Conservation (phyloP, 2,888 invertebrate genomes). For the Homarus gammarus region DNA sequence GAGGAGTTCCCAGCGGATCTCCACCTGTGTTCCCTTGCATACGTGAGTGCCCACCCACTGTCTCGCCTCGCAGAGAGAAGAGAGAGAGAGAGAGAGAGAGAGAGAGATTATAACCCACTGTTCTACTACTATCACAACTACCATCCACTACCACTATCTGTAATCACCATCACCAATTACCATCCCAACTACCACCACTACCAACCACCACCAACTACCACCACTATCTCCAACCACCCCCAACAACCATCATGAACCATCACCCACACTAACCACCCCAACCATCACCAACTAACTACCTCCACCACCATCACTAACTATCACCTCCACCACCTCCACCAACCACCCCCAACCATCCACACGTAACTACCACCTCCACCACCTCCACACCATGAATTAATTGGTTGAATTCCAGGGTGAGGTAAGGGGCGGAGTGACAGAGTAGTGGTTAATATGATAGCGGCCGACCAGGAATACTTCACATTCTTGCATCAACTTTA, state of each 20-base stretch:
- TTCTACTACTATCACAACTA: not conserved
- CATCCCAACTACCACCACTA: not conserved
- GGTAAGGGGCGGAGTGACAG: not conserved
- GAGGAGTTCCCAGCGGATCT: too few relatives aligned
- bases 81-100: too few relatives aligned
- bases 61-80: too few relatives aligned
- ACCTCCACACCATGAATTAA: slow-evolving; percentile 38
- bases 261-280: too few relatives aligned
- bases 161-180: not conserved
- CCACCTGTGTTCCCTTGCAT: too few relatives aligned
- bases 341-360: not conserved
- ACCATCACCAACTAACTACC: not conserved
- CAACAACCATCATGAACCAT: too few relatives aligned
- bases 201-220: too few relatives aligned
- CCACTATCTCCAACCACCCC: too few relatives aligned
- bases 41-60: too few relatives aligned
- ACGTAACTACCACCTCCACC: not conserved
- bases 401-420: slow-evolving; percentile 26
- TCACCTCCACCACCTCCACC: slow-evolving; percentile 22
- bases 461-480: slow-evolving; percentile 25
- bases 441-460: slow-evolving; percentile 25
- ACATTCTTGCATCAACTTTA: not conserved
- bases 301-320: slow-evolving; percentile 7
- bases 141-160: not conserved
- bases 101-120: too few relatives aligned